A percentile compares a stretch with the other conserved stretches of the same genome.
Evolutionary conservation across 2,888 invertebrate species (phyloP).

Genomic region (Heliconius hortense): DNA sequence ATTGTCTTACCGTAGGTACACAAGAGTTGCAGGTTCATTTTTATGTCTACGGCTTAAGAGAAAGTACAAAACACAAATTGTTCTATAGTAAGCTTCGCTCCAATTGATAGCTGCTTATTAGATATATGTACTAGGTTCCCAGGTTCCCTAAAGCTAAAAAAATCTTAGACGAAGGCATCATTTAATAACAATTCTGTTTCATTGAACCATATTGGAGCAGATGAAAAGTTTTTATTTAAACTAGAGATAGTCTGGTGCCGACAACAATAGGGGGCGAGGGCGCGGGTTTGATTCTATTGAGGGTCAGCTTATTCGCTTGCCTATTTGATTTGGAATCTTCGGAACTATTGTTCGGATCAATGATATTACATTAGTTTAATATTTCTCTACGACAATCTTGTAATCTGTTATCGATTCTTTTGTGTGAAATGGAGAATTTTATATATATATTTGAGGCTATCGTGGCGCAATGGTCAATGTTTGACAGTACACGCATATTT

Average conservation of each 20-base stretch:
- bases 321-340: slow-evolving; percentile 29
- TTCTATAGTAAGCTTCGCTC: too few species aligned
- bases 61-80: too few species aligned
- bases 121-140: too few species aligned
- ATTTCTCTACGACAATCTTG: slow-evolving; percentile 19
- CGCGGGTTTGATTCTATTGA: slow-evolving; percentile 34
- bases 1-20: background rate
- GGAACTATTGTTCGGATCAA: slow-evolving; percentile 21
- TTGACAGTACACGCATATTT: too few species aligned
- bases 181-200: slow-evolving; percentile 13
- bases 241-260: slow-evolving; percentile 48
- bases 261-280: slow-evolving; percentile 45
- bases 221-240: slow-evolving; percentile 53
- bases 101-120: too few species aligned
- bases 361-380: slow-evolving; percentile 32
- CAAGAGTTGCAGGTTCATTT: too few species aligned
- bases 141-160: background rate
- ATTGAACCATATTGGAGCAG: slow-evolving; percentile 14
- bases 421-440: background rate
- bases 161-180: background rate
- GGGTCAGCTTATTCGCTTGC: slow-evolving; percentile 31
- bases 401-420: background rate
- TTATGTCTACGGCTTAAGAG: too few species aligned
- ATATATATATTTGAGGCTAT: background rate
- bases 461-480: too few species aligned